Evolutionary conservation across 1,140 invertebrate species (phyloP).

Genomic region (Lordiphosa clarofinis): DNA sequence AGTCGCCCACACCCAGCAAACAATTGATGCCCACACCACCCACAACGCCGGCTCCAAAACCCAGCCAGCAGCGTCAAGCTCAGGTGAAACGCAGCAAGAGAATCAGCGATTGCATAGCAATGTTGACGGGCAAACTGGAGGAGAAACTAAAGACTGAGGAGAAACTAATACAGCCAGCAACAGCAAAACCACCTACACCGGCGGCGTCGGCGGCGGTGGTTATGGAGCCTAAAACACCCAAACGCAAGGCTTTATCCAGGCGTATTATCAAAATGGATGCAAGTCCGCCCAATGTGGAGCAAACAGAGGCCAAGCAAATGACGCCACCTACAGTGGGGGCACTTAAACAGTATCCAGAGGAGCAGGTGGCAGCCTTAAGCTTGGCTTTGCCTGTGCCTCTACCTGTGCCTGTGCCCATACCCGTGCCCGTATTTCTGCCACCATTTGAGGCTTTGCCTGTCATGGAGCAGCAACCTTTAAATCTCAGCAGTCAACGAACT

Average conservation of each 20-base stretch:
- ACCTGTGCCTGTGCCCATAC: conserved; percentile 11
- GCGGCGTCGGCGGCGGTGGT: too few species aligned
- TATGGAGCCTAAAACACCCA: conserved; percentile 52
- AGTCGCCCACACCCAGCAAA: conserved; percentile 42
- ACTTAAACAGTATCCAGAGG: conserved; percentile 32
- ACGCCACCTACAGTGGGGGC: conserved; percentile 18
- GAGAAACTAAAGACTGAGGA: conserved; percentile 78
- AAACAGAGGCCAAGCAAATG: conserved; percentile 35
- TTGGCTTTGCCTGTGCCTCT: neutral
- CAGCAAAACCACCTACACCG: neutral
- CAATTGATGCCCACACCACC: conserved; percentile 45
- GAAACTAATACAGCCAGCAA: conserved; percentile 3
- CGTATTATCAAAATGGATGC: conserved; percentile 60
- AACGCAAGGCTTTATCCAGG: conserved; percentile 63
- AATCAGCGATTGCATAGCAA: conserved; percentile 82
- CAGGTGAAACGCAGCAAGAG: conserved; percentile 78
- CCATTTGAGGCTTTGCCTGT: conserved; percentile 21
- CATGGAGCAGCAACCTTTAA: conserved; percentile 55
- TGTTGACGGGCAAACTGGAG: conserved; percentile 81
- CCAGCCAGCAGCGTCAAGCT: neutral
- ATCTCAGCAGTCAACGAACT: conserved; percentile 55
- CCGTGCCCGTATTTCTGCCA: conserved; percentile 43
- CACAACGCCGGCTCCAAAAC: conserved; percentile 31
- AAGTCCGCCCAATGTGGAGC: neutral
- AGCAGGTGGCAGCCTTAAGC: conserved; percentile 1